phyloP scores from a whole-genome alignment of 2,888 invertebrate species.

The Seira musarum region DNA sequence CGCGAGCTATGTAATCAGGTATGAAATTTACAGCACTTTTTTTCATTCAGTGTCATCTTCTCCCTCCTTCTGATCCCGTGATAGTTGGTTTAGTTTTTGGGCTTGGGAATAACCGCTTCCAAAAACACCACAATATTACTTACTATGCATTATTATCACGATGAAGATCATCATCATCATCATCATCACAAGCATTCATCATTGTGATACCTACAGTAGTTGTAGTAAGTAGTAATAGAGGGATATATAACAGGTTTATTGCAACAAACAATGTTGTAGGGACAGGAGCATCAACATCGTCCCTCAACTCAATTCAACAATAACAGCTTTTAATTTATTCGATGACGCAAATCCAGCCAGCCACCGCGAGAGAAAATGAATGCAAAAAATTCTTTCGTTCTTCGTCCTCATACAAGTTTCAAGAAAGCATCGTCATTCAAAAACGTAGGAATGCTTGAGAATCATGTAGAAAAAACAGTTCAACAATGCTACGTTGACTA shows the following conservation, averaged over 20 bases:
- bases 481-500: too few relatives aligned
- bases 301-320: too few relatives aligned
- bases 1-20: conserved; percentile 46
- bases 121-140: conserved; percentile 2
- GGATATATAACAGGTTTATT: conserved; percentile 51
- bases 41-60: conserved; percentile 22
- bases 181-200: conserved; percentile 18
- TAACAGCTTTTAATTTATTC: conserved; percentile 45
- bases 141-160: too few relatives aligned
- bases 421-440: conserved; percentile 11
- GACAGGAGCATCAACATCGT: conserved; percentile 35
- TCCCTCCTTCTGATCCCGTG: background rate
- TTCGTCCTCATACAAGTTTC: conserved; percentile 20
- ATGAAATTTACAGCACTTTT: conserved; percentile 9
- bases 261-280: conserved; percentile 40
- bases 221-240: too few relatives aligned
- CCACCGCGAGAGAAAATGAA: conserved; percentile 45
- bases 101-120: conserved; percentile 57
- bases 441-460: too few relatives aligned
- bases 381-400: conserved; percentile 42
- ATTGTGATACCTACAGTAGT: background rate
- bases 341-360: conserved; percentile 56
- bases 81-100: background rate
- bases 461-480: too few relatives aligned
- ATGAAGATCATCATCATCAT: conserved; percentile 21